phyloP scores from a whole-genome alignment of 2,888 invertebrate species.

The Epirrhoe tristata region DNA sequence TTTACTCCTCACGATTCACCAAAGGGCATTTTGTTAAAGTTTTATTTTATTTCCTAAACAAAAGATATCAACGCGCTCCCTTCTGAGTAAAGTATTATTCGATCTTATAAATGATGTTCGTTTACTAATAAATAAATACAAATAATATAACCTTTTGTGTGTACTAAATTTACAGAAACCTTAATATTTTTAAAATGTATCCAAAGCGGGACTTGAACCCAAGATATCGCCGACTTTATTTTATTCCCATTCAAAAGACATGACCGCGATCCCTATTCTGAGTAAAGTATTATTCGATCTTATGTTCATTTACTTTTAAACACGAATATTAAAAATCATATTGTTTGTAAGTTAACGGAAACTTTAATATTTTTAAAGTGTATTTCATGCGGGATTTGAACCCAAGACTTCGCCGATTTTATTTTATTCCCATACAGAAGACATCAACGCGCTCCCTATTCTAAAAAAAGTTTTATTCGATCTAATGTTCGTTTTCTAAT shows the following conservation, averaged over 20 bases:
- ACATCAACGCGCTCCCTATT: constrained; percentile 12
- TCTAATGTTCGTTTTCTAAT: not conserved
- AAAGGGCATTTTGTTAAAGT: not conserved
- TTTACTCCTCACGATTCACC: too few relatives aligned
- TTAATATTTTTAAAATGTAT: too few relatives aligned
- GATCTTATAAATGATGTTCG: too few relatives aligned
- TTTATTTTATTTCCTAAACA: not conserved
- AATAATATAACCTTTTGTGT: too few relatives aligned
- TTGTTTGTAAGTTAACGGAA: too few relatives aligned
- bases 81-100: not conserved
- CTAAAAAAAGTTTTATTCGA: not conserved
- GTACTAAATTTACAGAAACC: too few relatives aligned
- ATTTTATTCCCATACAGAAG: constrained; percentile 3
- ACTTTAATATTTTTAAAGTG: too few relatives aligned
- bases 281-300: not conserved
- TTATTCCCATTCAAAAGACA: constrained; percentile 15
- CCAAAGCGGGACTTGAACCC: too few relatives aligned
- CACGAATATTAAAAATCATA: too few relatives aligned
- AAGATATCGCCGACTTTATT: too few relatives aligned
- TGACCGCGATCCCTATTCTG: constrained; percentile 5
- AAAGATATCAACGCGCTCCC: constrained; percentile 19
- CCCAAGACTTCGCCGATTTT: too few relatives aligned
- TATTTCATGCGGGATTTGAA: too few relatives aligned
- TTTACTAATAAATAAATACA: not conserved
- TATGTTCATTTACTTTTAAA: not conserved